Percentiles rank a stretch among this genome's conserved stretches.
Conservation (phyloP, 2,113 vertebrate species). For the Tamias sibiricus region DNA sequence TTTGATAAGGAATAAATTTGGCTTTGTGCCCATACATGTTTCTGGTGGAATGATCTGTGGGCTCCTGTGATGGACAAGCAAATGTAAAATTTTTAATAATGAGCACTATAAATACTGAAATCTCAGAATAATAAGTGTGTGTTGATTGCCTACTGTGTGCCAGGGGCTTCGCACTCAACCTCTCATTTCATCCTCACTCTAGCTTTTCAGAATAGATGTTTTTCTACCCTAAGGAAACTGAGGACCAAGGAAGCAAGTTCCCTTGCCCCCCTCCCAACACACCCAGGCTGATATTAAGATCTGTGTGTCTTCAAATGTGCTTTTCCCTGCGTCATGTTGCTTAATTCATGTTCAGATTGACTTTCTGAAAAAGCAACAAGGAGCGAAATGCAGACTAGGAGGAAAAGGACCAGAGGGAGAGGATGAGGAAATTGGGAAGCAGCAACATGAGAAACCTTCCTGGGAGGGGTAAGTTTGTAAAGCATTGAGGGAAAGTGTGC, state of each 20-base stretch:
- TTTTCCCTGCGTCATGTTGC: background rate
- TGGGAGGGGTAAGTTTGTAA: background rate
- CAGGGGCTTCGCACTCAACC: background rate
- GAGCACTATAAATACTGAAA: background rate
- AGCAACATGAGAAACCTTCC: background rate
- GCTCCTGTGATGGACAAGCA: background rate
- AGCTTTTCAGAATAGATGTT: background rate
- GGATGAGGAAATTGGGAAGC: background rate
- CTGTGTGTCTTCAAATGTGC: background rate
- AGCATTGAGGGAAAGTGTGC: background rate
- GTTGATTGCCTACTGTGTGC: background rate
- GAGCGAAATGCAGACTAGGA: background rate
- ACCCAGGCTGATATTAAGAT: background rate
- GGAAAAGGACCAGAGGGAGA: background rate
- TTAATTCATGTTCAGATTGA: background rate
- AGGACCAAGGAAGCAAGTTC: background rate
- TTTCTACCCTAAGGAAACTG: conserved; percentile 1
- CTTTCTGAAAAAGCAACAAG: background rate
- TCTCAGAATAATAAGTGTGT: background rate
- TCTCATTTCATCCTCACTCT: background rate
- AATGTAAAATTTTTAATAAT: background rate
- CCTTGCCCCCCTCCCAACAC: background rate
- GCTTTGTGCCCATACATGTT: background rate
- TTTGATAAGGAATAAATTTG: background rate
- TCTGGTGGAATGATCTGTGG: background rate